Evolutionary conservation across 2,797 vertebrate species (phyloP), one percentile per base, ranked within the genome.

Genomic region (Anabas testudineus): DNA sequence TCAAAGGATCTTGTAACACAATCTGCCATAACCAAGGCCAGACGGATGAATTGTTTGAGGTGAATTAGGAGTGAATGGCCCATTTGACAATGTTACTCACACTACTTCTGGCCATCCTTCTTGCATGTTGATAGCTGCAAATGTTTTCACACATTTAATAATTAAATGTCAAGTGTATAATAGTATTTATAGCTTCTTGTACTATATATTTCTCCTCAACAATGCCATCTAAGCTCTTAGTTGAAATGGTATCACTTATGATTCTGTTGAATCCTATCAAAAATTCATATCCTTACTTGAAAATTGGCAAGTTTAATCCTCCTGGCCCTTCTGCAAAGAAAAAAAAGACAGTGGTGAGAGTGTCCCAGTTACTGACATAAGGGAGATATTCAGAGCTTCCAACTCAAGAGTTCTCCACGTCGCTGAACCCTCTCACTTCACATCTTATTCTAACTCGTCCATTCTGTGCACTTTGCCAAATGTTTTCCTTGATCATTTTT

Each of bases 1-100:
- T 87, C 79, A 58, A 66, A 34, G 71, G 68, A 86, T 87, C 75
- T 51, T 84, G 88, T 87, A 88, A 88, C 83, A 79, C 74, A 78
- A 85, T 86, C 82, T 80, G 66, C 80, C 76, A 83, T 85, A 82
- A 78, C 83, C 62, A 52, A 77, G 76, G 82, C 76, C 81, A 84
- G 82, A 82, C 78, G 41, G 82, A 81, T 77, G 34, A 9, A 76
- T 85, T 81, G 81, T 88, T 74, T 46, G 70, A 71, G 67, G 55
- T 48, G 73, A 86, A 84, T 81, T 75, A 78, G 41, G 55, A 78
- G 47, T 79, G 71, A 87, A 86, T 82, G 61, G 69, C 37, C 77
- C 84, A 71, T 80, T 83, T 80, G 81, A 85, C 77, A 86, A 81
- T 64, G 64, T 71, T 52, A 53, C 56, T 64, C 66, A 79, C 66